phyloP scores from a whole-genome alignment of 2,888 invertebrate species.

The Erebia palarica region DNA sequence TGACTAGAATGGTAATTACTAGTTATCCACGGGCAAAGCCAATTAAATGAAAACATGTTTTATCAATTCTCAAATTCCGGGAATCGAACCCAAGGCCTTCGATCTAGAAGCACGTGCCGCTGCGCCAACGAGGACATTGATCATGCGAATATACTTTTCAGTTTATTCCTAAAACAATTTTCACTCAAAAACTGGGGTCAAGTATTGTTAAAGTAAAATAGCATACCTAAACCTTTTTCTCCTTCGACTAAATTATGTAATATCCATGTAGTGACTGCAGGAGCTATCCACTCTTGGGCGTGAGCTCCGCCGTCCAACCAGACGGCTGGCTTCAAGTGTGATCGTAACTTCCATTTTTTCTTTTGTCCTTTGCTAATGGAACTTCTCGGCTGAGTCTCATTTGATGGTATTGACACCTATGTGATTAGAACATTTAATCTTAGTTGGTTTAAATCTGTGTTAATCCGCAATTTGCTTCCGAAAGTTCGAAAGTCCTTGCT shows the following conservation, averaged over 20 bases:
- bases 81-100: no score
- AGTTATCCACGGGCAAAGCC: no score
- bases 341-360: constrained; percentile 76
- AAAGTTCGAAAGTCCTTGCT: no score
- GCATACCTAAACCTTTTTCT: constrained; percentile 79
- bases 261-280: constrained; percentile 89
- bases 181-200: not conserved
- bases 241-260: constrained; percentile 86
- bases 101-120: no score
- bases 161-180: no score
- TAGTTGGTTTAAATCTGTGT: no score
- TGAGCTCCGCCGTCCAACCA: constrained; percentile 92
- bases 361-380: constrained; percentile 51
- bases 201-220: not conserved
- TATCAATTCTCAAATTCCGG: no score
- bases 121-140: no score
- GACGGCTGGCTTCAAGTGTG: constrained; percentile 85
- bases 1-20: no score
- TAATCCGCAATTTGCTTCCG: no score
- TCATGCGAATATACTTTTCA: no score
- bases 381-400: constrained; percentile 54
- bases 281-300: constrained; percentile 91
- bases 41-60: no score
- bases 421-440: constrained; percentile 2
- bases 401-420: constrained; percentile 65